Evolutionary conservation across 1,140 invertebrate genomes (phyloP).

Genomic region (Coelopa frigida): DNA sequence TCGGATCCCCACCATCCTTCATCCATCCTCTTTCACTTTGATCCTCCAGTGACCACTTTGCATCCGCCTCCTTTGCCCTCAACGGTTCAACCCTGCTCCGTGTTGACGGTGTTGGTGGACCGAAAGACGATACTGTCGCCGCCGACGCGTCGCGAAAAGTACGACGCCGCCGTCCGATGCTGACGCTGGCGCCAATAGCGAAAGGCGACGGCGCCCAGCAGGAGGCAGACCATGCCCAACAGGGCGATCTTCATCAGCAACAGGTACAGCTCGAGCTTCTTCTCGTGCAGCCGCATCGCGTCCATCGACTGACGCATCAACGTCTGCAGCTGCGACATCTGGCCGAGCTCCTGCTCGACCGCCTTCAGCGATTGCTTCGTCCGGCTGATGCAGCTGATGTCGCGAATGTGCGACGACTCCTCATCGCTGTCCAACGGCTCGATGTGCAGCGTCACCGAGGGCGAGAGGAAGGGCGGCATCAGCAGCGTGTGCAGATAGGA

Average conservation of each 20-base stretch:
- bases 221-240: slow-evolving; percentile 2
- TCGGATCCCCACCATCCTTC: too few species aligned
- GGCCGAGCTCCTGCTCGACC: slow-evolving; percentile 9
- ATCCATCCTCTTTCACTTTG: too few species aligned
- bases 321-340: slow-evolving; percentile 11
- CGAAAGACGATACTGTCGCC: slow-evolving; percentile 36
- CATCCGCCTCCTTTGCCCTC: too few species aligned
- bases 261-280: slow-evolving; percentile 26
- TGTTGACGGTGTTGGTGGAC: slow-evolving; percentile 32
- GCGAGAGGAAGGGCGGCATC: slow-evolving; percentile 24
- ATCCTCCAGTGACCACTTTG: too few species aligned
- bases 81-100: too few species aligned
- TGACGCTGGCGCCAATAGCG: slow-evolving; percentile 10
- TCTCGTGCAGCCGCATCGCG: slow-evolving; percentile 19
- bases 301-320: slow-evolving; percentile 26
- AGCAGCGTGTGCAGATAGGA: slow-evolving; percentile 35
- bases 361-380: slow-evolving; percentile 1
- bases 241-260: slow-evolving; percentile 27
- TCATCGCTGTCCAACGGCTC: slow-evolving; percentile 27
- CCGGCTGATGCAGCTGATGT: slow-evolving; percentile 31
- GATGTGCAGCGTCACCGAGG: slow-evolving; percentile 27
- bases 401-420: slow-evolving; percentile 36
- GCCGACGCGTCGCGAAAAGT: slow-evolving; percentile 21
- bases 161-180: too few species aligned
- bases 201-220: slow-evolving; percentile 12